Conservation (phyloP, 2,113 vertebrate genomes). For the Amphiprion ocellaris region DNA sequence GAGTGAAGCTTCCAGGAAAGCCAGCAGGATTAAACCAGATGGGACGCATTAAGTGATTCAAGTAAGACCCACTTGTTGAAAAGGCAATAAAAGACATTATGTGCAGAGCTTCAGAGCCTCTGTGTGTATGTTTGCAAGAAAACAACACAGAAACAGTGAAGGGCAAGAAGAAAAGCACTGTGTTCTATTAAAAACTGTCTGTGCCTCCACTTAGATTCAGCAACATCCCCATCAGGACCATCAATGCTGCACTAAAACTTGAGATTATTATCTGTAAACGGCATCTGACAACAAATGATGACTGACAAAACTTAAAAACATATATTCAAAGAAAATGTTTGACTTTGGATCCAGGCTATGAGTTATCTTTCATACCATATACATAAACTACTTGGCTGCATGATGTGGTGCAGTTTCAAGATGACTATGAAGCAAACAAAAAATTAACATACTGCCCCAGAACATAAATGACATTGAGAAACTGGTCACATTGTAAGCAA, state of each 20-base stretch:
- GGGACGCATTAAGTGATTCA: slow-evolving; percentile 76
- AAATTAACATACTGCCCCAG: too few species aligned
- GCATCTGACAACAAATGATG: background rate
- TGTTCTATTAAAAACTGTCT: background rate
- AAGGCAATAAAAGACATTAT: slow-evolving; percentile 18
- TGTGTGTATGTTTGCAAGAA: slow-evolving; percentile 27
- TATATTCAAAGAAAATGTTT: background rate
- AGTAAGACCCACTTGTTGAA: slow-evolving; percentile 61
- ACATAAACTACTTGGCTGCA: too few species aligned
- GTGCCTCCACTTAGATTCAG: background rate
- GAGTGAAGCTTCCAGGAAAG: slow-evolving; percentile 77
- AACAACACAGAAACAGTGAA: slow-evolving; percentile 9
- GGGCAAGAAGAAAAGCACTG: background rate
- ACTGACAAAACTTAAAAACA: background rate
- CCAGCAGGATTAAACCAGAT: slow-evolving; percentile 68
- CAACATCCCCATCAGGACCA: background rate
- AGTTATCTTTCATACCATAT: background rate
- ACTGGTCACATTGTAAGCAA: background rate
- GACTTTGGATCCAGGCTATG: background rate
- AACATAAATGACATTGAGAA: background rate
- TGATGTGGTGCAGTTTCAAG: background rate
- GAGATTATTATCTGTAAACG: background rate
- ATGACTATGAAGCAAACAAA: background rate
- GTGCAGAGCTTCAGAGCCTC: slow-evolving; percentile 22
- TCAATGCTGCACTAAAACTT: background rate